These are phyloP conservation scores for Chromoteleia sp. DNA, from an alignment of 2,888 invertebrate species.

Conservation along the genomic window DNA sequence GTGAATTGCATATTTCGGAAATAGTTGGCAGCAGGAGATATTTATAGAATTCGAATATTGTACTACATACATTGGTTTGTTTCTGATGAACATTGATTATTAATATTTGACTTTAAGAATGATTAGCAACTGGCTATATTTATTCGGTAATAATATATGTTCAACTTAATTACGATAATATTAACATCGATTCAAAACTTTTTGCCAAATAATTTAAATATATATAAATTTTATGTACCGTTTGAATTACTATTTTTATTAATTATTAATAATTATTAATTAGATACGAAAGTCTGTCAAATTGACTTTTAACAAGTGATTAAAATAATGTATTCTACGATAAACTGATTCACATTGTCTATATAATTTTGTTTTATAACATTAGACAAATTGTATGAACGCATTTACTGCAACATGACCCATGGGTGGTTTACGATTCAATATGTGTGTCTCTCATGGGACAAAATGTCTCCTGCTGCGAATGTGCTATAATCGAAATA, in stretches of 20 bases:
- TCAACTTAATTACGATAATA: no score
- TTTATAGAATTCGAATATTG: neutral
- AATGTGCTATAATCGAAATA: constrained; percentile 38
- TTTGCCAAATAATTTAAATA: no score
- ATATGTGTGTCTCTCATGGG: constrained; percentile 23
- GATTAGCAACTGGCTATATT: neutral
- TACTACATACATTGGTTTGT: neutral
- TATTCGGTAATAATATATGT: neutral
- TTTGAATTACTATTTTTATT: no score
- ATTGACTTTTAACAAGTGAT: no score
- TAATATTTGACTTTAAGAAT: neutral
- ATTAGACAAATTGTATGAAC: neutral
- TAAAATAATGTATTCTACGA: no score
- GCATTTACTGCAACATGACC: constrained; percentile 4
- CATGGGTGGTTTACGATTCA: constrained; percentile 19
- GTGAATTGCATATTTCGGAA: neutral
- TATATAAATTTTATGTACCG: no score
- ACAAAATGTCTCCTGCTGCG: constrained; percentile 44
- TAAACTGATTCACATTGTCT: no score
- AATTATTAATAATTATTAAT: no score
- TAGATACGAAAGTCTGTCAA: no score
- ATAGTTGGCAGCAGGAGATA: neutral
- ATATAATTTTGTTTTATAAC: no score
- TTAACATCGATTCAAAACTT: no score
- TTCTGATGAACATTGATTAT: neutral